Evolutionary conservation across 2,888 invertebrate genomes (phyloP), one percentile per base, ranked within the genome.

Genomic region (Orchestes rusci): DNA sequence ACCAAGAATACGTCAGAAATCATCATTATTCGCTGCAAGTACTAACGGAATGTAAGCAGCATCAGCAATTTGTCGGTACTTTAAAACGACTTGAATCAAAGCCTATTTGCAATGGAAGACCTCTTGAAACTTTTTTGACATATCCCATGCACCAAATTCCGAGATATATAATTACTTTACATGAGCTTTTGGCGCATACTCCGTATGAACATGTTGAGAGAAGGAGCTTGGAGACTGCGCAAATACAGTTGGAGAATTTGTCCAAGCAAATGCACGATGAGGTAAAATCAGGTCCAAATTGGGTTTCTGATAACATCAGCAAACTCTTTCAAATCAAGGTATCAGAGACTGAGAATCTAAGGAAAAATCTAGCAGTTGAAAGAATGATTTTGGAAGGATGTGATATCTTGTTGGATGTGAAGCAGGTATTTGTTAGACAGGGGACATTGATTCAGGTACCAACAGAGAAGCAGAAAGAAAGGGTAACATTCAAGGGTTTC

Each of bases 141-240:
- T 92, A 90, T 69, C 92, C 92, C 13, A 93, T 93, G 92, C 89
- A 91, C 70, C 92, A 92, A 91, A 83, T 93, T 52, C 92, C 92
- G 1, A 78, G 91, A 10, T 93, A 93, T 69, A 93, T 93, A 52
- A 88, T 91, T 55, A 92, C 91, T 0, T 73, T 93, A 29, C 91
- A 91, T 68, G 91, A 92, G 67, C 71, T 93, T 13, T 70, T 93
- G 50, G 92, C 92, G 4, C 92, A 92, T 69, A 93, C 93, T 0
- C 92, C 93, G 1, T 88, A 91, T 67, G 89, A 92, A 69, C 93
- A 93, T 70, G 92, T 93, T 42, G 92, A 93, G 70, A 74, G 91
- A 12, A 85, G 88, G 66, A 88, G 87, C 59, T 72, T 93, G 56
- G 88, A 90, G 64, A 89, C 88, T 61, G 91, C 92, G 30, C 76